A percentile compares a stretch with the other conserved stretches of the same genome.
These are phyloP conservation scores for Saguinus midas DNA, from an alignment of 2,113 vertebrate genomes.

Conservation along the genomic window DNA sequence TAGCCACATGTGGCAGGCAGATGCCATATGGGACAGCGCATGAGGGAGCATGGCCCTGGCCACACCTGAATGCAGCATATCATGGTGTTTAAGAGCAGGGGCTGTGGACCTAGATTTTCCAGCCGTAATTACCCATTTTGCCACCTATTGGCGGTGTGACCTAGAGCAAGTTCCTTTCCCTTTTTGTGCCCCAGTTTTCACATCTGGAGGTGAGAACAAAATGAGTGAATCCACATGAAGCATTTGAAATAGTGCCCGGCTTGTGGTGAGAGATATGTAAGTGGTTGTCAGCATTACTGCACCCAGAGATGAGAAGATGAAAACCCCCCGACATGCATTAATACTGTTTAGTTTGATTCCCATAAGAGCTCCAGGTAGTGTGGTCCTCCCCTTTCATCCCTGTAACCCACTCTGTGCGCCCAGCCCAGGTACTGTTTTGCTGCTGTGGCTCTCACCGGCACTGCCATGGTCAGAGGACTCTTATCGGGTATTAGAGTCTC, in stretches of 20 bases:
- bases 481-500: background rate
- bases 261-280: fast-evolving
- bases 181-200: background rate
- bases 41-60: no score
- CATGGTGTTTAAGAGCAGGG: background rate
- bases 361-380: background rate
- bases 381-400: fast-evolving
- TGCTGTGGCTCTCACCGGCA: background rate
- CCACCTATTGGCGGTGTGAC: background rate
- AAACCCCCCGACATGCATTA: fast-evolving
- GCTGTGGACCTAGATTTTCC: background rate
- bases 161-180: background rate
- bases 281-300: background rate
- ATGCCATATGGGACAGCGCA: background rate
- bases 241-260: background rate
- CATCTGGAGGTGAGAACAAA: no score
- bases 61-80: background rate
- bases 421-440: background rate
- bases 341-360: background rate
- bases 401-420: fast-evolving
- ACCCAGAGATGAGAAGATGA: background rate
- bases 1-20: background rate
- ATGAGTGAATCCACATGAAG: background rate
- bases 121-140: background rate
- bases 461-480: background rate